These are phyloP conservation scores for Intellagama lesueurii DNA, from an alignment of 2,797 vertebrate genomes.

Conservation along the genomic window DNA sequence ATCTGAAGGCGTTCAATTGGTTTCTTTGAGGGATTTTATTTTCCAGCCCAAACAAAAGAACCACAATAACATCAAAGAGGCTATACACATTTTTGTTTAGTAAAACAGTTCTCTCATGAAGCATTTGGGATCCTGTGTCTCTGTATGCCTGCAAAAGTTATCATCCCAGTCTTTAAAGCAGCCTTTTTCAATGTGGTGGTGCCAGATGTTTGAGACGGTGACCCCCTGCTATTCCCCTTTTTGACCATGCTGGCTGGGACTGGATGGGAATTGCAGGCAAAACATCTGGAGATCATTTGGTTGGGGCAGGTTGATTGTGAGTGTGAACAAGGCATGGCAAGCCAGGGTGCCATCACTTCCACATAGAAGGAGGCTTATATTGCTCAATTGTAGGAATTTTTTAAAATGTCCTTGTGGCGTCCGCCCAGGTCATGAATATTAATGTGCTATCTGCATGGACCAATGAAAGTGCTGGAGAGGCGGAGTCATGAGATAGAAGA, in stretches of 20 bases:
- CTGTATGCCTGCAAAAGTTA: neutral
- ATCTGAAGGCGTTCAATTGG: neutral
- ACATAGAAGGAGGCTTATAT: neutral
- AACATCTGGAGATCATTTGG: neutral
- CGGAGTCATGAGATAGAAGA: too few species aligned
- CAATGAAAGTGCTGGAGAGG: too few species aligned
- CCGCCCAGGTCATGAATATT: too few species aligned
- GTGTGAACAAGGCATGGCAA: neutral
- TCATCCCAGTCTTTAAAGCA: neutral
- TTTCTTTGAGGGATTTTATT: neutral
- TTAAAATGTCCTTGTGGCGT: too few species aligned
- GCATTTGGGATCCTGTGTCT: neutral
- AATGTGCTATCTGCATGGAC: too few species aligned
- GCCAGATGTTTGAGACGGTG: neutral
- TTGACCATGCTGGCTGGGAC: neutral
- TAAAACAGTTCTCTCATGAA: neutral
- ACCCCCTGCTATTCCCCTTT: too few species aligned
- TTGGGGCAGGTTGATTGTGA: neutral
- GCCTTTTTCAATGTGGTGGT: neutral
- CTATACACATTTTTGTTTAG: too few species aligned
- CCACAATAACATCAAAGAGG: too few species aligned
- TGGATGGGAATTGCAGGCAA: neutral
- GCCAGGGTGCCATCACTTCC: neutral
- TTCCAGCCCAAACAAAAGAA: neutral
- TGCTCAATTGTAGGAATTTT: neutral